phyloP scores from a whole-genome alignment of 1,140 invertebrate species.

The Danaus plexippus region DNA sequence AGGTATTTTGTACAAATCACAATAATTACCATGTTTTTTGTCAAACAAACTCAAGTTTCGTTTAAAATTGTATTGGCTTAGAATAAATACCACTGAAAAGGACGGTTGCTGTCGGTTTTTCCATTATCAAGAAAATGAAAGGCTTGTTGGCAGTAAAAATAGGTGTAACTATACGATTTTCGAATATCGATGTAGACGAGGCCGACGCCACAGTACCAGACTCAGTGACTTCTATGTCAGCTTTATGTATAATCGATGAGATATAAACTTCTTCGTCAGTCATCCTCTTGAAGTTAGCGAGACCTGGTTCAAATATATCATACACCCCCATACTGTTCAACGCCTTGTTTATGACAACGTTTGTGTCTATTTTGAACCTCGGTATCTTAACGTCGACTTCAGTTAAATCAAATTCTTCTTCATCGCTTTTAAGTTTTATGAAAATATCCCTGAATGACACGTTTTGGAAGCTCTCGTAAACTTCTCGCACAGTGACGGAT shows the following conservation, averaged over 20 bases:
- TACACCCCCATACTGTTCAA: conserved; percentile 77
- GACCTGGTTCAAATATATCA: conserved; percentile 75
- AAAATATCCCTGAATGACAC: conserved; percentile 42
- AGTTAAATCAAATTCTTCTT: conserved; percentile 50
- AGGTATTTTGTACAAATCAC: too few relatives aligned
- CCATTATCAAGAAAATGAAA: conserved; percentile 74
- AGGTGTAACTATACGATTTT: conserved; percentile 72
- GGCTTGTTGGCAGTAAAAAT: conserved; percentile 72
- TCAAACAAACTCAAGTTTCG: neutral
- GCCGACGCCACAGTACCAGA: conserved; percentile 82
- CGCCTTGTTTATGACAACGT: conserved; percentile 72
- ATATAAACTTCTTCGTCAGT: conserved; percentile 69
- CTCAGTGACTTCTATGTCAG: conserved; percentile 84
- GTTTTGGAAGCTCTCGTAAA: conserved; percentile 32
- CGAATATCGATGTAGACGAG: conserved; percentile 59
- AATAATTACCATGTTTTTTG: too few relatives aligned
- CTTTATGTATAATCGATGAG: conserved; percentile 77
- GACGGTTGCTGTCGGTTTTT: conserved; percentile 71
- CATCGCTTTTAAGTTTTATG: conserved; percentile 49
- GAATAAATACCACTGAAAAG: conserved; percentile 72
- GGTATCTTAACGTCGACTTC: conserved; percentile 77
- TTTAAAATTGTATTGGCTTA: conserved; percentile 23
- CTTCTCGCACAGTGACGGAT: conserved; percentile 23
- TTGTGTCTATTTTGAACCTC: conserved; percentile 76
- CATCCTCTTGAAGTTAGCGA: conserved; percentile 77